phyloP scores from a whole-genome alignment of 2,797 vertebrate species.

The Sardinella longiceps region DNA sequence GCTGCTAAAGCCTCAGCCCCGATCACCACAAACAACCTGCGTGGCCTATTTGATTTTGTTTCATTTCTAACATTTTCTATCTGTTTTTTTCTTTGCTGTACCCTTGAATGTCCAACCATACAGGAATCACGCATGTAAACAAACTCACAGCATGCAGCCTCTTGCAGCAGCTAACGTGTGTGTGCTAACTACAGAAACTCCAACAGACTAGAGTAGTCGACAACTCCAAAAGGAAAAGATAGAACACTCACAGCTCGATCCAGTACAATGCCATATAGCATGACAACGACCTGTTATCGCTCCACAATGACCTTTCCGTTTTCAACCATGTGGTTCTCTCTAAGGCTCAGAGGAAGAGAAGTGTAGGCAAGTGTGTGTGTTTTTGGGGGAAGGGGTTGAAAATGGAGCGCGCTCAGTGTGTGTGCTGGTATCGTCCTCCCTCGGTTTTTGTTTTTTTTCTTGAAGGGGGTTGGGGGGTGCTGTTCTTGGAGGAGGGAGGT shows the following conservation, averaged over 20 bases:
- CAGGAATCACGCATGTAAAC: constrained; percentile 68
- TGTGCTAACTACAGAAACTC: neutral
- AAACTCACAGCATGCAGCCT: constrained; percentile 64
- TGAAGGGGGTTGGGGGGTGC: constrained; percentile 7
- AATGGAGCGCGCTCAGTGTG: constrained; percentile 62
- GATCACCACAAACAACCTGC: neutral
- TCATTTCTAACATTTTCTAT: neutral
- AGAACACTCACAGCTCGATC: neutral
- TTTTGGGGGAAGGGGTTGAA: neutral
- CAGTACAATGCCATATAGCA: neutral
- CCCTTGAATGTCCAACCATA: neutral
- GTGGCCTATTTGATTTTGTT: neutral
- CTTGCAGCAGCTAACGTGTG: constrained; percentile 37
- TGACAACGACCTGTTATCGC: neutral
- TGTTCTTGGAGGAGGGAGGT: constrained; percentile 35
- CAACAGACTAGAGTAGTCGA: constrained; percentile 32
- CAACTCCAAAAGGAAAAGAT: neutral
- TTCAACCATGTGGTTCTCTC: neutral
- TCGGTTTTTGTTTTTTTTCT: constrained; percentile 31
- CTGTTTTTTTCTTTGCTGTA: neutral
- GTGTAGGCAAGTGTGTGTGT: constrained; percentile 52
- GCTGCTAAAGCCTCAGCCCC: constrained; percentile 40
- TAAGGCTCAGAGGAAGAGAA: constrained; percentile 54
- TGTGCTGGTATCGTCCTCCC: constrained; percentile 76
- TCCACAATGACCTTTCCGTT: neutral